Base-by-base conservation (phyloP, 2,113 vertebrate genomes). In the Protobothrops flavoviridis region DNA sequence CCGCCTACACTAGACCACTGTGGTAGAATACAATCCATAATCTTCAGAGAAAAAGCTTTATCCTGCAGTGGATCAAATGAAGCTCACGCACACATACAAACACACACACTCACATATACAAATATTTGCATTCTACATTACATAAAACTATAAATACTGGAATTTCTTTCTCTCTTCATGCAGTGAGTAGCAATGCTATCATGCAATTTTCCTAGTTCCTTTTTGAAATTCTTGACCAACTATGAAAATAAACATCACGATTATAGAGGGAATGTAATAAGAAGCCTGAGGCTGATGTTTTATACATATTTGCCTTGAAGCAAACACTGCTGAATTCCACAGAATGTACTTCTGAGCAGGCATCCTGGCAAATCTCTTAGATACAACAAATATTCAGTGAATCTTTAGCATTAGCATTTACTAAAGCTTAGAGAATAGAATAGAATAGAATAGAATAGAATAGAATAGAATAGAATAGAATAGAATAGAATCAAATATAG, bases 211-310 rank as follows among this genome's bases (percentile, higher is more conserved):
- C 53, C 85, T 92, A 55, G 17, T 94, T 55, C 13, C 11, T 64
- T 23, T 93, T 81, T 89, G 6, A 15, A 52, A 94, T 91, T 74
- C 90, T 94, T 87, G 57, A 88, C 92, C 95, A 88, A 20, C 87
- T 94, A 93, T 90, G 91, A 94, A 97, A 96, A 92, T 88, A 96
- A 96, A 50, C 87, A 56, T n/a, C 89, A 91, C 88, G 87, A 85
- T 88, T 91, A 92, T 21, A 48, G 53, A 95, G 93, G 13, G 93
- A 91, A 92, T 94, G 94, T 85, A 52, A 45, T 50, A 29, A 45
- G 15, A 3, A n/a, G 39, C 15, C 26, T 90, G 43, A 20, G 57
- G 89, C 24, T 50, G 59, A 20, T 69, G 48, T 64, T 48, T 61
- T 69, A 69, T n/a, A 61, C 26, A 50, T 50, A 29, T n/a, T 64